Evolutionary conservation across 2,888 invertebrate species (phyloP).

Genomic region (Cryptocephalus primarius): DNA sequence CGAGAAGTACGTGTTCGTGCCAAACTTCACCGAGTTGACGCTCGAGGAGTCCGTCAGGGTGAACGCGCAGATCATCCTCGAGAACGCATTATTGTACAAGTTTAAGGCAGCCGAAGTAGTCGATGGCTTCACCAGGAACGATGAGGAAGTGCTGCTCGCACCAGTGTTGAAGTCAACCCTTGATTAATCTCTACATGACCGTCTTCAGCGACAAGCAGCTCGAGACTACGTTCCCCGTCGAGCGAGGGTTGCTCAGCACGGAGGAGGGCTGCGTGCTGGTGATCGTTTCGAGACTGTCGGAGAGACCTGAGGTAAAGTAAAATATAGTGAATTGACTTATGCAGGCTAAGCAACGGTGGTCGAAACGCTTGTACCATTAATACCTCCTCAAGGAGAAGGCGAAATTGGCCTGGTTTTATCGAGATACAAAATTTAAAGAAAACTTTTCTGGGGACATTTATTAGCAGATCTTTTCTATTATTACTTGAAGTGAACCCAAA

Average conservation of each 20-base stretch:
- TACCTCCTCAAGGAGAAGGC: no score
- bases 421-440: no score
- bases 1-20: conserved; percentile 63
- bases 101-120: conserved; percentile 30
- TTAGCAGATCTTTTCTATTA: no score
- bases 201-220: conserved; percentile 32
- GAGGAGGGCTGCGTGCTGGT: conserved; percentile 23
- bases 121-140: conserved; percentile 21
- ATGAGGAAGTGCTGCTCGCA: conserved; percentile 38
- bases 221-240: conserved; percentile 43
- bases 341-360: not conserved
- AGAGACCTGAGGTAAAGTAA: conserved; percentile 31
- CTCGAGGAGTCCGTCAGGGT: conserved; percentile 40
- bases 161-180: conserved; percentile 49
- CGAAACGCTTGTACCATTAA: no score
- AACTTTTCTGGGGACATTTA: no score
- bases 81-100: conserved; percentile 49
- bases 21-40: conserved; percentile 38
- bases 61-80: conserved; percentile 59
- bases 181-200: conserved; percentile 55
- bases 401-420: no score
- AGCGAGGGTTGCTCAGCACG: conserved; percentile 46
- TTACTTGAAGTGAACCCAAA: no score
- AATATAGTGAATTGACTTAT: not conserved
- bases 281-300: conserved; percentile 34